Evolutionary conservation across 2,888 invertebrate species (phyloP).

Genomic region (Morpho deidamia): DNA sequence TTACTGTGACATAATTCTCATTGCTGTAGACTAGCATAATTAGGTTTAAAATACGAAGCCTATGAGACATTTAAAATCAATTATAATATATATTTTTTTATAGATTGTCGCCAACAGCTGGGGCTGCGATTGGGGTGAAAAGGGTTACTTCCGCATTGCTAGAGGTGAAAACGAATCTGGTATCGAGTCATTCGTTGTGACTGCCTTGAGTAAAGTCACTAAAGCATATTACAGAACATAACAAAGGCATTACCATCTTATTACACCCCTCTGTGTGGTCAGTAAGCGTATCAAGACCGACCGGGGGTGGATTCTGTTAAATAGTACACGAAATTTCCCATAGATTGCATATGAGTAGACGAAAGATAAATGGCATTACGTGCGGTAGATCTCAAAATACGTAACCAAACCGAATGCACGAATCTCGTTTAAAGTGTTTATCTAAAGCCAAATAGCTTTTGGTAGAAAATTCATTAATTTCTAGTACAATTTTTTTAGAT

Average conservation of each 20-base stretch:
- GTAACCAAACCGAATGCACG: background rate
- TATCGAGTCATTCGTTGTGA: conserved; percentile 93
- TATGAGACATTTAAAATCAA: too few species aligned
- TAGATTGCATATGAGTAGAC: conserved; percentile 18
- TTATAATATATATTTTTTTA: conserved; percentile 28
- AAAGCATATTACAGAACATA: conserved; percentile 58
- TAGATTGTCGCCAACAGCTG: conserved; percentile 96
- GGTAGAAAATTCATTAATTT: too few species aligned
- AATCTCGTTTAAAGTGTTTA: too few species aligned
- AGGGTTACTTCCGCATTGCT: conserved; percentile 92
- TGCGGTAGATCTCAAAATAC: background rate
- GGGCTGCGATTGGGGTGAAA: conserved; percentile 95
- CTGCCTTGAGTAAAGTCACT: conserved; percentile 83
- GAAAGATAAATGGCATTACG: background rate
- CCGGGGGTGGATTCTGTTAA: conserved; percentile 45
- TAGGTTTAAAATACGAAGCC: too few species aligned
- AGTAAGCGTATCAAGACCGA: conserved; percentile 44
- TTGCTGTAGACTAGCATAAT: too few species aligned
- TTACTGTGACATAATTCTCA: too few species aligned
- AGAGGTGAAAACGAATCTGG: conserved; percentile 92
- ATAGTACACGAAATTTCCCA: conserved; percentile 53
- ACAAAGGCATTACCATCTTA: conserved; percentile 41
- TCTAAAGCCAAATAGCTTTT: too few species aligned
- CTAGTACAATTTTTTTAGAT: too few species aligned
- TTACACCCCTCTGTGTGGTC: conserved; percentile 51